Evolutionary conservation across 2,113 vertebrate species (phyloP).

Genomic region (Podocnemis expansa): DNA sequence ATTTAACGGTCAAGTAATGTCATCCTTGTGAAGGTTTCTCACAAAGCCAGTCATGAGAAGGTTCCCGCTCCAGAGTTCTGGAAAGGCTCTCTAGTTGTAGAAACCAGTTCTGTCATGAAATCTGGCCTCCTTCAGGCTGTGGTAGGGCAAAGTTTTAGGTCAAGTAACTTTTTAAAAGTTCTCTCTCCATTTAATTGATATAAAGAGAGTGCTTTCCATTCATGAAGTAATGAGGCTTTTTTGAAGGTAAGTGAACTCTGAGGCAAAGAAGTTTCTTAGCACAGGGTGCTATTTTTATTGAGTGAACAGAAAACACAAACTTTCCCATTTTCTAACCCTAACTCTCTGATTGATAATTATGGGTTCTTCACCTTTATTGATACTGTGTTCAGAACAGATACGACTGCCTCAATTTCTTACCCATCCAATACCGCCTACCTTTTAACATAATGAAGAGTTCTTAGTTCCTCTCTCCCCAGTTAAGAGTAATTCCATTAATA

Average conservation of each 20-base stretch:
- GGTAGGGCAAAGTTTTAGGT: background rate
- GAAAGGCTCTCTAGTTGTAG: background rate
- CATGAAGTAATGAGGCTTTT: background rate
- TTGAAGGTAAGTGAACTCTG: background rate
- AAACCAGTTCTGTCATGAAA: background rate
- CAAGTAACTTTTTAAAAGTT: background rate
- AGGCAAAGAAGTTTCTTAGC: background rate
- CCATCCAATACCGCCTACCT: background rate
- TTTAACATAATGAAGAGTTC: background rate
- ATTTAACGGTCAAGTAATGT: background rate
- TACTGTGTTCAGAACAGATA: background rate
- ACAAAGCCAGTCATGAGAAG: background rate
- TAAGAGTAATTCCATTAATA: background rate
- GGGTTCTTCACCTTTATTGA: background rate
- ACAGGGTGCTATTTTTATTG: background rate
- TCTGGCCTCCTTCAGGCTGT: background rate
- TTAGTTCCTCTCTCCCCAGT: background rate
- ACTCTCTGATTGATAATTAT: background rate
- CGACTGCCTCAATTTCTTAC: background rate
- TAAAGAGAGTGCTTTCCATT: background rate
- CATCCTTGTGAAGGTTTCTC: background rate
- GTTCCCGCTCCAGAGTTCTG: background rate
- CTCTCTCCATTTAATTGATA: background rate
- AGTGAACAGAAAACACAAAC: background rate
- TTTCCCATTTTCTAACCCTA: background rate